A percentile compares a stretch with the other conserved stretches of the same genome.
phyloP scores from a whole-genome alignment of 2,888 invertebrate genomes.

The Flexamia atlantica region DNA sequence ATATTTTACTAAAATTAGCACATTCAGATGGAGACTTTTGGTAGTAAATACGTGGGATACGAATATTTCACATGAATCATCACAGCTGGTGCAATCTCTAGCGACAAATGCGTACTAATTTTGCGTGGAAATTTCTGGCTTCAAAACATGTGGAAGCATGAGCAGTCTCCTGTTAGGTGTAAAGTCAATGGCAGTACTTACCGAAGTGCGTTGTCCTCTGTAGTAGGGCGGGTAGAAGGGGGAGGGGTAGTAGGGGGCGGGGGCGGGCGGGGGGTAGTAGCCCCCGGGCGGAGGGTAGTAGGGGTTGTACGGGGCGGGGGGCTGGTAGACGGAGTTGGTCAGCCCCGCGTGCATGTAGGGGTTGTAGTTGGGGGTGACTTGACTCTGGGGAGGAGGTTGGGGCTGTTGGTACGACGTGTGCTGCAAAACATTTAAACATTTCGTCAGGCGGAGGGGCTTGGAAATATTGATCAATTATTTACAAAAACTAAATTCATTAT shows the following conservation, averaged over 20 bases:
- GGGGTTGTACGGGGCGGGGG: conserved; percentile 64
- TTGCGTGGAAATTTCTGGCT: too few species aligned
- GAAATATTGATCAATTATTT: too few species aligned
- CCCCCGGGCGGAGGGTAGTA: conserved; percentile 73
- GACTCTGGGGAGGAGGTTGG: conserved; percentile 56
- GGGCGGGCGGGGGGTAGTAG: conserved; percentile 72
- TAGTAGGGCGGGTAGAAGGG: conserved; percentile 66
- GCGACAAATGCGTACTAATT: too few species aligned
- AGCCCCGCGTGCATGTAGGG: conserved; percentile 51
- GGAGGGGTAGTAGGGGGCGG: conserved; percentile 62
- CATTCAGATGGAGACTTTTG: too few species aligned
- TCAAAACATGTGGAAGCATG: too few species aligned
- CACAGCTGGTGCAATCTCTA: too few species aligned
- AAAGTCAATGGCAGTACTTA: conserved; percentile 75
- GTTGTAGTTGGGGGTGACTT: conserved; percentile 58
- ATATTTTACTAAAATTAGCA: too few species aligned
- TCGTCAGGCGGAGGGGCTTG: conserved; percentile 73
- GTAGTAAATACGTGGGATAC: too few species aligned
- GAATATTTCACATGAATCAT: too few species aligned
- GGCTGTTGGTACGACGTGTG: conserved; percentile 71
- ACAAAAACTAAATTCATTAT: too few species aligned
- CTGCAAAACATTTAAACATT: conserved; percentile 75
- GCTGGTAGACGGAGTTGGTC: conserved; percentile 73
- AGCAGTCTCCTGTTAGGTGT: too few species aligned
- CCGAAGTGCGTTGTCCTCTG: conserved; percentile 73